phyloP scores from a whole-genome alignment of 2,888 invertebrate species.

The Pollenia angustigena region DNA sequence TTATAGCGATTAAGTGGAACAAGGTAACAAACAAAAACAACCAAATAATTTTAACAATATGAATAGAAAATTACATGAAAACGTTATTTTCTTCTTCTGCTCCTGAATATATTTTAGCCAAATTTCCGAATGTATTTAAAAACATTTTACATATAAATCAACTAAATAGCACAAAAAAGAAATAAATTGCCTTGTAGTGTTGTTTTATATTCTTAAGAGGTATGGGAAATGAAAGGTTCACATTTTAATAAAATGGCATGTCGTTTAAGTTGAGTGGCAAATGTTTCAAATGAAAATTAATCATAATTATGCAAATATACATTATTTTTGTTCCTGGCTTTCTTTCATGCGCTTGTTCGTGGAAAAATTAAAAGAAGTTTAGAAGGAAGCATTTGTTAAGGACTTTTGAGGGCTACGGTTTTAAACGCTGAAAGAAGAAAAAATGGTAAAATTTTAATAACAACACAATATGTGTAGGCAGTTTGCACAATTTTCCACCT shows the following conservation, averaged over 20 bases:
- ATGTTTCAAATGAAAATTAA: slow-evolving; percentile 71
- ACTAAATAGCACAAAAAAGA: slow-evolving; percentile 59
- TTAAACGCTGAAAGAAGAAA: neutral
- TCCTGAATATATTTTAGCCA: slow-evolving; percentile 60
- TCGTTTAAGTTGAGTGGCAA: slow-evolving; percentile 71
- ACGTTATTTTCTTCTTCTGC: slow-evolving; percentile 8
- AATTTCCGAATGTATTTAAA: slow-evolving; percentile 73
- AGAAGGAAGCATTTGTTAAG: slow-evolving; percentile 10
- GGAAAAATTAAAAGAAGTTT: slow-evolving; percentile 20
- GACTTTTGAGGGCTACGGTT: slow-evolving; percentile 9
- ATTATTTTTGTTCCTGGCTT: neutral
- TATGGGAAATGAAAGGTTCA: slow-evolving; percentile 13
- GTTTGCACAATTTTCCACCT: slow-evolving; percentile 72
- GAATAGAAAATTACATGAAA: slow-evolving; percentile 60
- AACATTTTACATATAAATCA: slow-evolving; percentile 71
- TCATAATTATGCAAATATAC: slow-evolving; percentile 72
- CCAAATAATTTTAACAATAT: slow-evolving; percentile 26
- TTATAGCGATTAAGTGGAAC: slow-evolving; percentile 71
- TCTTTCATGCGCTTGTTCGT: slow-evolving; percentile 11
- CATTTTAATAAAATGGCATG: slow-evolving; percentile 64
- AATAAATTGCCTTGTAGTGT: slow-evolving; percentile 5
- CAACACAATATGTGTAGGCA: slow-evolving; percentile 64
- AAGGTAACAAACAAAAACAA: slow-evolving; percentile 61
- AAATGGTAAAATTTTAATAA: slow-evolving; percentile 31
- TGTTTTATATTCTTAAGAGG: neutral